Percentiles rank a stretch among this genome's conserved stretches.
Conservation (phyloP, 2,113 vertebrate species). For the Tor tambroides region DNA sequence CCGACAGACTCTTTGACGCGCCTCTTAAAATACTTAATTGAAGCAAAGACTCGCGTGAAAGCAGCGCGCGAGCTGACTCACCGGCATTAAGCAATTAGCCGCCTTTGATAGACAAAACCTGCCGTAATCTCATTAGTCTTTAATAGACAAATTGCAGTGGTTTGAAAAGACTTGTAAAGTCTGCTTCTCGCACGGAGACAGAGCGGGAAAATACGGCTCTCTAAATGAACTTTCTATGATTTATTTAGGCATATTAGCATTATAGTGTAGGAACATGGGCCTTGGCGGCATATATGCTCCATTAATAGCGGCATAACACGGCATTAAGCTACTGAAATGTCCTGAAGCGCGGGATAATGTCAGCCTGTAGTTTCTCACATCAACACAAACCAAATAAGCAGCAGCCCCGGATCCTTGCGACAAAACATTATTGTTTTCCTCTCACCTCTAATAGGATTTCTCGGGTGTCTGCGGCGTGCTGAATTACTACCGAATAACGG, state of each 20-base stretch:
- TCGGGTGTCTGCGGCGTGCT: constrained; percentile 21
- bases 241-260: not conserved
- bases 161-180: not conserved
- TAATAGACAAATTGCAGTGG: constrained; percentile 13
- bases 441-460: constrained; percentile 46
- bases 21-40: not conserved
- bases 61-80: not conserved
- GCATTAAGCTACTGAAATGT: not conserved
- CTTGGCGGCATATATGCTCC: not conserved
- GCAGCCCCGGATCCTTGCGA: not conserved
- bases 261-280: constrained; percentile 15
- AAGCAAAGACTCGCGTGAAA: not conserved
- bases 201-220: not conserved
- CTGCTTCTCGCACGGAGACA: not conserved
- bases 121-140: constrained; percentile 19
- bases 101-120: constrained; percentile 11
- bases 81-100: not conserved
- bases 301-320: constrained; percentile 3
- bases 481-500: constrained; percentile 37
- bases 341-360: not conserved
- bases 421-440: constrained; percentile 38
- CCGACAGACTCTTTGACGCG: not conserved
- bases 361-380: not conserved
- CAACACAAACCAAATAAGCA: constrained; percentile 11
- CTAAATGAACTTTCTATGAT: not conserved